Percentiles rank a stretch among this genome's conserved stretches.
These are phyloP conservation scores for Pelusios castaneus DNA, from an alignment of 2,113 vertebrate species.

Conservation along the genomic window DNA sequence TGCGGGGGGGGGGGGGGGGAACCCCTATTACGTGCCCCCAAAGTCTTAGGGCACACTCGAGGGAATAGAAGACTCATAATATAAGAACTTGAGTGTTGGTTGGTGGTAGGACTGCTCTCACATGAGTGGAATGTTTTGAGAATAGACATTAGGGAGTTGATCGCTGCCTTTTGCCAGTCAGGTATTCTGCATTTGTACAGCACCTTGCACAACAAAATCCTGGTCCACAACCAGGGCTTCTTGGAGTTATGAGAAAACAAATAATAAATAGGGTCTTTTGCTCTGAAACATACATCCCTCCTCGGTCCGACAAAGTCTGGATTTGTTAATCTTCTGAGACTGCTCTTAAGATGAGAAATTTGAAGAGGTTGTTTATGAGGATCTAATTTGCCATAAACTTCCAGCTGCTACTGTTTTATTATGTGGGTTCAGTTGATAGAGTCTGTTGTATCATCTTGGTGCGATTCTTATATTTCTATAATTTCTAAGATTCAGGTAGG, in stretches of 20 bases:
- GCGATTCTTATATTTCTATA: neutral
- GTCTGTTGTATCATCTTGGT: neutral
- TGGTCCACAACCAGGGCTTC: neutral
- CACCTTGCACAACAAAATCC: neutral
- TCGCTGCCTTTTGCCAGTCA: neutral
- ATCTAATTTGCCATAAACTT: neutral
- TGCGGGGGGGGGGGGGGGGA: rapidly evolving
- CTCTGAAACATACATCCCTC: neutral
- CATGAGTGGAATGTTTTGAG: neutral
- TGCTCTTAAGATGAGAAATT: neutral
- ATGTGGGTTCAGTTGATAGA: neutral
- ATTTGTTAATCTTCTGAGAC: neutral
- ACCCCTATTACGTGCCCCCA: neutral
- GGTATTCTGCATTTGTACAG: neutral
- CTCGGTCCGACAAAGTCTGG: neutral
- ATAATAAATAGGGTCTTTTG: neutral
- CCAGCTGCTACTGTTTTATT: neutral
- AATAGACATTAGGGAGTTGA: neutral
- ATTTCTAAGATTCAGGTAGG: neutral
- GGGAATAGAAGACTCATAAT: neutral
- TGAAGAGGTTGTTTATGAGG: rapidly evolving
- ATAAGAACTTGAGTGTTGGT: neutral
- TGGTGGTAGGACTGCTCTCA: neutral
- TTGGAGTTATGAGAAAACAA: neutral
- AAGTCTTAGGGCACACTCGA: neutral